These are phyloP conservation scores for Macrobrachium rosenbergii DNA, from an alignment of 1,140 invertebrate species.

Conservation along the genomic window DNA sequence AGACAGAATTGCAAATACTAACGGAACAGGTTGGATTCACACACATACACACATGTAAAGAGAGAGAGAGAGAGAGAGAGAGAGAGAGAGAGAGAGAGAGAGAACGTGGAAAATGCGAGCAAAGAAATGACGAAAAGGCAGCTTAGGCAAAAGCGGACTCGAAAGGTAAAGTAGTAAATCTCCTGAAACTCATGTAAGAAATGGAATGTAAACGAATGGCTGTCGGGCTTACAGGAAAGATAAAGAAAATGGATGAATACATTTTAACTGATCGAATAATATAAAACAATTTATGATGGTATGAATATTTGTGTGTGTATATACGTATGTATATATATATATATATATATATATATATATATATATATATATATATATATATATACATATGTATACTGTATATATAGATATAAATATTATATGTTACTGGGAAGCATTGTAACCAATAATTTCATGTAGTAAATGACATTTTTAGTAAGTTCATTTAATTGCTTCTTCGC, in stretches of 20 bases:
- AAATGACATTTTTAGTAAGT: constrained; percentile 15
- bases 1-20: neutral
- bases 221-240: neutral
- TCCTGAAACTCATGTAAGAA: too few relatives aligned
- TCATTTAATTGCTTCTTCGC: constrained; percentile 11
- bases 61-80: constrained; percentile 16
- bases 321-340: neutral
- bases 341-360: neutral
- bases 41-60: too few relatives aligned
- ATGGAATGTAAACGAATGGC: too few relatives aligned
- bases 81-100: neutral
- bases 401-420: neutral
- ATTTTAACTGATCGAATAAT: neutral
- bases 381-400: too few relatives aligned
- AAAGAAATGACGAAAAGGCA: neutral
- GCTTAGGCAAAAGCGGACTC: too few relatives aligned
- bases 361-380: too few relatives aligned
- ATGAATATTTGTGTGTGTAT: neutral
- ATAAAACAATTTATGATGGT: neutral
- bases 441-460: constrained; percentile 40
- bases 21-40: neutral
- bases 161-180: too few relatives aligned
- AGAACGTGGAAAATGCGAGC: neutral
- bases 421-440: constrained; percentile 34
- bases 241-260: neutral